phyloP scores from a whole-genome alignment of 2,797 vertebrate species.

The Siniperca obscura region DNA sequence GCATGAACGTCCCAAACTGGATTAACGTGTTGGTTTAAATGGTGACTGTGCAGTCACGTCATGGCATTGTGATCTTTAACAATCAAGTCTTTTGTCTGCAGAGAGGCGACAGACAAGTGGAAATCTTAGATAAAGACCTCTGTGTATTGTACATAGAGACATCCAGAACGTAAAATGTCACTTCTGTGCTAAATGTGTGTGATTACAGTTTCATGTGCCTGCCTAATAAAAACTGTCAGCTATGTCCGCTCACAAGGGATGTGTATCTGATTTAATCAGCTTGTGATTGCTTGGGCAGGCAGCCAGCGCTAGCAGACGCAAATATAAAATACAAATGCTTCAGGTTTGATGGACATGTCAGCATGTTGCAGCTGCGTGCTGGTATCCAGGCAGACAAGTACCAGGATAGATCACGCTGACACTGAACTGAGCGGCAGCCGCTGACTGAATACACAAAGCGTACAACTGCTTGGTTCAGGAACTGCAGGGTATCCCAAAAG shows the following conservation, averaged over 20 bases:
- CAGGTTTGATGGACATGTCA: slow-evolving; percentile 60
- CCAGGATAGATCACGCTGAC: slow-evolving; percentile 52
- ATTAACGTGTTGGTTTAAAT: slow-evolving; percentile 76
- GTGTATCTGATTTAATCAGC: slow-evolving; percentile 57
- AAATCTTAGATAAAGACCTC: slow-evolving; percentile 60
- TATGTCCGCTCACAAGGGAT: not conserved
- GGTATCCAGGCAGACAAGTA: slow-evolving; percentile 75
- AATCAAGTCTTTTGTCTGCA: slow-evolving; percentile 67
- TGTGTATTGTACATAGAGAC: slow-evolving; percentile 30
- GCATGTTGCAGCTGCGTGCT: slow-evolving; percentile 63
- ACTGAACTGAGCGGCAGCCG: slow-evolving; percentile 16
- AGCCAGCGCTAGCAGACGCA: slow-evolving; percentile 47
- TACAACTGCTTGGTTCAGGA: slow-evolving; percentile 35
- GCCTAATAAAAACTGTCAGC: slow-evolving; percentile 34
- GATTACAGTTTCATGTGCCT: slow-evolving; percentile 22
- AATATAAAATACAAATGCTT: slow-evolving; percentile 66
- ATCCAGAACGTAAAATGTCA: slow-evolving; percentile 31
- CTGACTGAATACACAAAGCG: slow-evolving; percentile 44
- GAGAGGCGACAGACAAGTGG: slow-evolving; percentile 32
- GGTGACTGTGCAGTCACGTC: slow-evolving; percentile 50
- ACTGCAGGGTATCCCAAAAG: slow-evolving; percentile 65
- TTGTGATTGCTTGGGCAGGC: slow-evolving; percentile 53
- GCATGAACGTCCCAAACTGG: slow-evolving; percentile 75
- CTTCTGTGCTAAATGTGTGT: slow-evolving; percentile 18
- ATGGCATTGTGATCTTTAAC: slow-evolving; percentile 70